Evolutionary conservation across 2,797 vertebrate genomes (phyloP), one percentile per base, ranked within the genome.

Genomic region (Arremon brunneinucha): DNA sequence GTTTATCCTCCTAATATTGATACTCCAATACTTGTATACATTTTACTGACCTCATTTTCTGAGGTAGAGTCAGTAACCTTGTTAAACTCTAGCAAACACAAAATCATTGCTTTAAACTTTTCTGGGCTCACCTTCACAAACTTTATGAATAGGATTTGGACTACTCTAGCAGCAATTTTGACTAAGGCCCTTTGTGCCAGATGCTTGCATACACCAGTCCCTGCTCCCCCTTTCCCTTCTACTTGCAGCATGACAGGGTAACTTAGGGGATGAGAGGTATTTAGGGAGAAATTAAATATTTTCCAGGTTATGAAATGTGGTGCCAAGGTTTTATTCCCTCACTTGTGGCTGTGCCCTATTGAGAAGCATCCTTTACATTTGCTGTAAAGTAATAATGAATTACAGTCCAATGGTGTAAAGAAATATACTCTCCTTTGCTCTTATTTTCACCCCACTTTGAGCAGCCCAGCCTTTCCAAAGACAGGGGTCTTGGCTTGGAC

Each of bases 71-170:
- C 74, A 35, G 53, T 60, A 90, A 94, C 30, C 35, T 56, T 43
- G 49, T 93, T 90, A 70, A 95, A 90, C 55, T 76, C 37, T 60
- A 79, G 56, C 37, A 89, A 87, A 95, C 30, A 44, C 46, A 65
- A 67, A 90, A 56, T 43, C 27, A 30, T 41, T 52, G 44, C 83
- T 93, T 94, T 82, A 23, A 83, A 56, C 22, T 80, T 83, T 71
- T 46, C 90, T 77, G 87, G 87, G 49, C 78, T 92, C 63, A 64
- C 75, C 64, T 67, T 94, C 71, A 47, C 68, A 76, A 82, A 80
- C 39, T 37, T 94, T 75, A 93, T 86, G 90, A 87, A 84, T 68
- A 87, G 92, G 90, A 92, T 92, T 93, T 93, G 89, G 68, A 78
- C 37, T 52, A 37, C 49, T 75, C 37, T 14, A 64, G 81, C 53